Evolutionary conservation across 2,113 vertebrate species (phyloP).

Genomic region (Numenius arquata): DNA sequence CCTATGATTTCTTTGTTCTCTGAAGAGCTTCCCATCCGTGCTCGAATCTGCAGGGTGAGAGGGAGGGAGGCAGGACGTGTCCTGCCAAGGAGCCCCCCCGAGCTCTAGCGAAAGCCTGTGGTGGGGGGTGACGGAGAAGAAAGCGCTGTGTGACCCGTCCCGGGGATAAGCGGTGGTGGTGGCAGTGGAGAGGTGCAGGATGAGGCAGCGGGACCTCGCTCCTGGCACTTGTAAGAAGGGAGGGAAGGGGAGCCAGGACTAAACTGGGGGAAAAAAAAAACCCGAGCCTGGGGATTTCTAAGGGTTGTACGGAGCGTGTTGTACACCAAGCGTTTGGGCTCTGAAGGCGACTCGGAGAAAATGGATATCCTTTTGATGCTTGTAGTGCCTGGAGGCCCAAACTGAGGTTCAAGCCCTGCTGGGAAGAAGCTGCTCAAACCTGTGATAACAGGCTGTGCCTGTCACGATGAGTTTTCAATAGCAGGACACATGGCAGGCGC

Average conservation of each 20-base stretch:
- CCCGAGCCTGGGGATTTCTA: not conserved
- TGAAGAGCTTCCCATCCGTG: not conserved
- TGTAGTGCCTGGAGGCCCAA: not conserved
- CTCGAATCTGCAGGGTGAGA: not conserved
- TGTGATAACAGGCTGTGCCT: slow-evolving; percentile 37
- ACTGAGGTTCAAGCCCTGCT: not conserved
- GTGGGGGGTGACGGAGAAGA: not conserved
- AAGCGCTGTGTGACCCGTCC: fast-evolving
- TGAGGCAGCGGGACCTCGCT: not conserved
- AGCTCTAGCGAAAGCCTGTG: not conserved
- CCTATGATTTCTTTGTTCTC: not conserved
- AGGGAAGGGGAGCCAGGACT: not conserved
- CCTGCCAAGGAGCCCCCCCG: not conserved
- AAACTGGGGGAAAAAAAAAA: not conserved
- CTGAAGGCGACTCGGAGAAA: not conserved
- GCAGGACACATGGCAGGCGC: not conserved
- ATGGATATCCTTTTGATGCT: not conserved
- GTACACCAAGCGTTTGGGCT: not conserved
- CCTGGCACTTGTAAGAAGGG: not conserved
- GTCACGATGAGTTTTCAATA: not conserved
- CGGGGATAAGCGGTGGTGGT: not conserved
- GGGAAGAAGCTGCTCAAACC: slow-evolving; percentile 55
- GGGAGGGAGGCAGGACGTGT: not conserved
- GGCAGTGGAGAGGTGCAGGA: not conserved
- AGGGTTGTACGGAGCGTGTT: not conserved